These are phyloP conservation scores for Pocota personata DNA, from an alignment of 2,888 invertebrate genomes.

Conservation along the genomic window DNA sequence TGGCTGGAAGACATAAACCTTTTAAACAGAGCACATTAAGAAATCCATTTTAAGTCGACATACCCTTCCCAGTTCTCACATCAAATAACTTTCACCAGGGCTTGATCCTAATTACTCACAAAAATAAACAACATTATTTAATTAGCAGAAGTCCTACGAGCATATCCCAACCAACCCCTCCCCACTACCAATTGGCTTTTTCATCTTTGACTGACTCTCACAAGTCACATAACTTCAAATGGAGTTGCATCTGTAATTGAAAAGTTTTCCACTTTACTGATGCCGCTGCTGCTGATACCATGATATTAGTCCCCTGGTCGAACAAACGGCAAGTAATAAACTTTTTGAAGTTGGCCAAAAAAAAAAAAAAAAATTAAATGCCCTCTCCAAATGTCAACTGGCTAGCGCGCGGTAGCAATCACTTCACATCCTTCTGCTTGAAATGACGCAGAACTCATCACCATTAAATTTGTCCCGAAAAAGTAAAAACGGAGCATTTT, in stretches of 20 bases:
- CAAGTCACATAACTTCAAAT: conserved; percentile 71
- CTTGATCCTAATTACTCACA: conserved; percentile 67
- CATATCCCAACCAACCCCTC: neutral
- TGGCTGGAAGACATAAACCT: neutral
- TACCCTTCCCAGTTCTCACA: conserved; percentile 2
- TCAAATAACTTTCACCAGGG: conserved; percentile 45
- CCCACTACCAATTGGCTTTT: conserved; percentile 54
- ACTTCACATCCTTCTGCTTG: conserved; percentile 58
- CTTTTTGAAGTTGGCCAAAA: conserved; percentile 51
- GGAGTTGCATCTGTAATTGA: conserved; percentile 72
- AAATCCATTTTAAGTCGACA: conserved; percentile 23
- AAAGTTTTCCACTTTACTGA: conserved; percentile 62
- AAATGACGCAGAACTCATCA: conserved; percentile 72
- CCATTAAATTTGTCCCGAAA: conserved; percentile 66
- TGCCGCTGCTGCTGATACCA: neutral
- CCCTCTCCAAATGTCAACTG: conserved; percentile 22
- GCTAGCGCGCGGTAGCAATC: conserved; percentile 33
- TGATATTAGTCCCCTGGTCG: conserved; percentile 42
- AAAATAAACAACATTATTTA: conserved; percentile 69
- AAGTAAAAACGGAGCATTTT: conserved; percentile 17
- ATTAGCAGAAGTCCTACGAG: conserved; percentile 56
- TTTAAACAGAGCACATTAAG: conserved; percentile 14
- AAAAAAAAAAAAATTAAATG: conserved; percentile 32
- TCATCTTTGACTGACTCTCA: conserved; percentile 50
- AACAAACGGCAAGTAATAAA: conserved; percentile 49